Evolutionary conservation across 2,888 invertebrate species (phyloP).

Genomic region (Danaus chrysippus): DNA sequence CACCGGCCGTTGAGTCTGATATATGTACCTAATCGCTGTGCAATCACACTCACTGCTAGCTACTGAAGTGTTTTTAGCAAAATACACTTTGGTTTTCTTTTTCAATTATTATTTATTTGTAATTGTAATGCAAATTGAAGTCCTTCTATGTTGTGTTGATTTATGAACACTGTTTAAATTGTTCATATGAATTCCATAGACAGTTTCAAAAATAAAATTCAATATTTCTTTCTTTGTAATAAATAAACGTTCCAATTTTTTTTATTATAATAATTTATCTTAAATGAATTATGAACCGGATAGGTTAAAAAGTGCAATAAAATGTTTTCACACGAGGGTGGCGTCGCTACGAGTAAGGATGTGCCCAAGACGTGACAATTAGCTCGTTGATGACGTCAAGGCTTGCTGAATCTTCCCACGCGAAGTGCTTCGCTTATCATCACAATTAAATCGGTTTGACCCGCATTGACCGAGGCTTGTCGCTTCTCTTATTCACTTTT

Average conservation of each 20-base stretch:
- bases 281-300: too few species aligned
- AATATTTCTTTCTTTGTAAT: too few species aligned
- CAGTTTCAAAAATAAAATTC: too few species aligned
- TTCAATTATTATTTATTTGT: background rate
- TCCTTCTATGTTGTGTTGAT: too few species aligned
- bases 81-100: background rate
- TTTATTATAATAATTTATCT: too few species aligned
- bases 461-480: constrained; percentile 46
- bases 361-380: constrained; percentile 50
- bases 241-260: too few species aligned
- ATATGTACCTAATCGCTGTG: constrained; percentile 8
- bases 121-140: too few species aligned
- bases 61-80: constrained; percentile 3
- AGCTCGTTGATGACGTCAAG: constrained; percentile 52
- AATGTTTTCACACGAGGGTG: constrained; percentile 8
- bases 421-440: constrained; percentile 52
- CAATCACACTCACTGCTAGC: constrained; percentile 13
- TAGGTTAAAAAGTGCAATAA: background rate
- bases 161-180: too few species aligned
- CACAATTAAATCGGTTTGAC: constrained; percentile 65
- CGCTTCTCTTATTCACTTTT: constrained; percentile 40
- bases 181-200: too few species aligned
- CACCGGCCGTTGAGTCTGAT: constrained; percentile 37
- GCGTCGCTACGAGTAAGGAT: constrained; percentile 31
- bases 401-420: constrained; percentile 53